A percentile compares a stretch with the other conserved stretches of the same genome.
phyloP scores from a whole-genome alignment of 2,113 vertebrate genomes.

The Atrichornis clamosus region DNA sequence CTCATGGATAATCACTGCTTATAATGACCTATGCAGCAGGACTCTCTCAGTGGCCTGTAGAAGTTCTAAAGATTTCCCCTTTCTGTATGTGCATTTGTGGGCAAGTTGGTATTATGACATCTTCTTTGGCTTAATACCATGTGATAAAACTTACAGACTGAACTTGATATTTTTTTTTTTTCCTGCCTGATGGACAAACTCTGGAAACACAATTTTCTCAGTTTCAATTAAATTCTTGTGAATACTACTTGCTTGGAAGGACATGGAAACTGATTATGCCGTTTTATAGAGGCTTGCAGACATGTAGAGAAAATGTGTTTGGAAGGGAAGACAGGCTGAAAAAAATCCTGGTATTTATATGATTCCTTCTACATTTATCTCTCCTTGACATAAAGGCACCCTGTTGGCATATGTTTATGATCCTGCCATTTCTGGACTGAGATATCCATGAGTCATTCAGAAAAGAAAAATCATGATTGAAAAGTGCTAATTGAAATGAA shows the following conservation, averaged over 20 bases:
- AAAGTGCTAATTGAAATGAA: constrained; percentile 59
- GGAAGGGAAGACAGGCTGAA: not conserved
- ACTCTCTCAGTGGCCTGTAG: not conserved
- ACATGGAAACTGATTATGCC: not conserved
- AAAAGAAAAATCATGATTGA: constrained; percentile 40
- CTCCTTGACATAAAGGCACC: not conserved
- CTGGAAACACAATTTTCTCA: not conserved
- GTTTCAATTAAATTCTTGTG: not conserved
- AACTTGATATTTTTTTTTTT: not conserved
- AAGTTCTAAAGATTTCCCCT: not conserved
- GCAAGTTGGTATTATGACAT: not conserved
- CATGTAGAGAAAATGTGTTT: not conserved
- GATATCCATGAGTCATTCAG: constrained; percentile 14
- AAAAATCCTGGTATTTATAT: not conserved
- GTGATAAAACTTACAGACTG: not conserved
- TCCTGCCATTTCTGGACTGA: constrained; percentile 42
- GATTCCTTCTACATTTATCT: not conserved
- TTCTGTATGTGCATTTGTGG: not conserved
- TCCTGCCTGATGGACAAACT: not conserved
- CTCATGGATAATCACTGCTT: not conserved
- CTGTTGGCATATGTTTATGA: not conserved
- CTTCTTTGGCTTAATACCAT: not conserved
- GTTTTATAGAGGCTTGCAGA: not conserved
- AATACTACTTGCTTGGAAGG: not conserved
- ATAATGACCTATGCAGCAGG: not conserved